phyloP scores from a whole-genome alignment of 1,140 invertebrate species.

The Chironomus striatipennis region DNA sequence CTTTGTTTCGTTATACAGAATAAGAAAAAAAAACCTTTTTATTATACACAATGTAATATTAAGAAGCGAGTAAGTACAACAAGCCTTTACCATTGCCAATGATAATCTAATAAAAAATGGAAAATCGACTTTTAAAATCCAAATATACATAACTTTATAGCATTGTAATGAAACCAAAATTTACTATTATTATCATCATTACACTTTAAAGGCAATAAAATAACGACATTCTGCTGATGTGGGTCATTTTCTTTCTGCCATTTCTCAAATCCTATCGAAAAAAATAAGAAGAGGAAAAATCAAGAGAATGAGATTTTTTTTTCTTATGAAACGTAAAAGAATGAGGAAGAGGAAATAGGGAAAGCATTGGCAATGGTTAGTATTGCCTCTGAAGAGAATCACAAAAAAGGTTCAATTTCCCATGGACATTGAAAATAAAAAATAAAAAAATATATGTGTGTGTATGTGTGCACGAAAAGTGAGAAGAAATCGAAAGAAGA shows the following conservation, averaged over 20 bases:
- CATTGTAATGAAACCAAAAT: conserved; percentile 19
- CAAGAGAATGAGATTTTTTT: no score
- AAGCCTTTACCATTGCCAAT: no score
- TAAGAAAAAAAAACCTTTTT: no score
- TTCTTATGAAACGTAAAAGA: no score
- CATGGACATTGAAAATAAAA: background rate
- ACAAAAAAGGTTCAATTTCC: conserved; percentile 4
- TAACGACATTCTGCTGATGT: conserved; percentile 20
- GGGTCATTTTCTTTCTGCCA: background rate
- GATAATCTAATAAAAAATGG: no score
- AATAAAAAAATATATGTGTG: no score
- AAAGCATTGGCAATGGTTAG: background rate
- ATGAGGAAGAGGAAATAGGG: no score
- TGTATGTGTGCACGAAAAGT: background rate
- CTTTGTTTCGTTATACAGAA: no score
- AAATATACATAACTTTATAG: background rate
- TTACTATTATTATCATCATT: conserved; percentile 24
- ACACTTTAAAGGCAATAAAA: conserved; percentile 20
- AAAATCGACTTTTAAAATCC: no score
- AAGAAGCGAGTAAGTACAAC: no score
- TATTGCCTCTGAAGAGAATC: background rate
- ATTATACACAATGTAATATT: no score
- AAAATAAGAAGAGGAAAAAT: background rate
- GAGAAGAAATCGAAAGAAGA: background rate
- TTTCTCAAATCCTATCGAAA: background rate